These are phyloP conservation scores for Hystrix cristata DNA, from an alignment of 2,113 vertebrate genomes.

Conservation along the genomic window DNA sequence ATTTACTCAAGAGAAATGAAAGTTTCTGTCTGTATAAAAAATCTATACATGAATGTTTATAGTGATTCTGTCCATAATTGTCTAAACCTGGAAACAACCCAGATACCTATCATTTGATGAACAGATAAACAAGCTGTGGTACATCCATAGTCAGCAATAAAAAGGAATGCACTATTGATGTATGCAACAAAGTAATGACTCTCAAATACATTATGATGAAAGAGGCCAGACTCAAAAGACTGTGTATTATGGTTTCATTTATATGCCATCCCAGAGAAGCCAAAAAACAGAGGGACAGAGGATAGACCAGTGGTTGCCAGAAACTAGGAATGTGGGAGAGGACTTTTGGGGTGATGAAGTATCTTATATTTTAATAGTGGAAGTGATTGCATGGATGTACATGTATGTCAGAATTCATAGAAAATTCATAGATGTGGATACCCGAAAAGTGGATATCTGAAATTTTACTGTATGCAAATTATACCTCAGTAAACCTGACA, in stretches of 20 bases:
- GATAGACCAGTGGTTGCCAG: not conserved
- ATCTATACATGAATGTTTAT: not conserved
- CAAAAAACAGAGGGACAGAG: not conserved
- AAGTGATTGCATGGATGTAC: slow-evolving; percentile 14
- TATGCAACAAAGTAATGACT: not conserved
- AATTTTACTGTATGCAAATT: slow-evolving; percentile 32
- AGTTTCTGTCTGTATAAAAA: slow-evolving; percentile 28
- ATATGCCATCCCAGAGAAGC: not conserved
- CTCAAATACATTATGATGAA: not conserved
- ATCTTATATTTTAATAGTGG: not conserved
- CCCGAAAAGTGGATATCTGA: not conserved
- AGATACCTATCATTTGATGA: not conserved
- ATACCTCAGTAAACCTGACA: not conserved
- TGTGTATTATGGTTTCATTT: not conserved
- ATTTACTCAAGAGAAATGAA: slow-evolving; percentile 21
- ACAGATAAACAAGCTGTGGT: not conserved
- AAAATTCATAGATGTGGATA: not conserved
- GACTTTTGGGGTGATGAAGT: not conserved
- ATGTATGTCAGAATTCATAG: not conserved
- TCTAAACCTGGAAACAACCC: slow-evolving; percentile 19
- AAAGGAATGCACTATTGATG: not conserved
- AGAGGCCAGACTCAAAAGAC: not conserved
- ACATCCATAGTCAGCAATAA: not conserved
- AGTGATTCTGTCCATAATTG: slow-evolving; percentile 37
- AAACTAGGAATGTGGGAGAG: not conserved